phyloP scores from a whole-genome alignment of 2,888 invertebrate genomes.

The Agriopis marginaria region DNA sequence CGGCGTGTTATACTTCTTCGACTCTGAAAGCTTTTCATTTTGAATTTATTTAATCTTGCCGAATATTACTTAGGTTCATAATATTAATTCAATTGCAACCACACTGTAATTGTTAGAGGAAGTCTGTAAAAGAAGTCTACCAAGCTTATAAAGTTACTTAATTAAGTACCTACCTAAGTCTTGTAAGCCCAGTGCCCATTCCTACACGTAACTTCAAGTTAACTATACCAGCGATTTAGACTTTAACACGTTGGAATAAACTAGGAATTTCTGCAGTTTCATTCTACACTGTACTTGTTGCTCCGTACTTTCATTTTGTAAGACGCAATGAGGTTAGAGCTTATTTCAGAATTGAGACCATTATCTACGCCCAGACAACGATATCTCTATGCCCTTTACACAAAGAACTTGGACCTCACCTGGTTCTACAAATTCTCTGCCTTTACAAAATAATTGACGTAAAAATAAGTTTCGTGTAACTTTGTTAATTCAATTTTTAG shows the following conservation, averaged over 20 bases:
- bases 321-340: background rate
- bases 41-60: too few relatives aligned
- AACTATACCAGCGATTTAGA: background rate
- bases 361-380: background rate
- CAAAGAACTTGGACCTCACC: too few relatives aligned
- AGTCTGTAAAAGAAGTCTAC: conserved; percentile 51
- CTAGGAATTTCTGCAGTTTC: background rate
- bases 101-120: conserved; percentile 29
- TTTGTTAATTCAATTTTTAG: too few relatives aligned
- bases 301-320: conserved; percentile 4
- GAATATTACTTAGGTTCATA: too few relatives aligned
- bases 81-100: background rate
- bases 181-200: conserved; percentile 6
- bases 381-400: background rate
- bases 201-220: conserved; percentile 1
- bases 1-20: background rate
- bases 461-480: background rate
- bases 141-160: conserved; percentile 35
- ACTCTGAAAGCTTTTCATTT: background rate
- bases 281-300: conserved; percentile 4
- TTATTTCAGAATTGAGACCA: conserved; percentile 3
- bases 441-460: background rate
- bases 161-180: conserved; percentile 24
- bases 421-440: too few relatives aligned
- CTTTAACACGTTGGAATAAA: conserved; percentile 8